Base-by-base conservation (phyloP, 1,140 invertebrate genomes). In the Drosophila murphyi region DNA sequence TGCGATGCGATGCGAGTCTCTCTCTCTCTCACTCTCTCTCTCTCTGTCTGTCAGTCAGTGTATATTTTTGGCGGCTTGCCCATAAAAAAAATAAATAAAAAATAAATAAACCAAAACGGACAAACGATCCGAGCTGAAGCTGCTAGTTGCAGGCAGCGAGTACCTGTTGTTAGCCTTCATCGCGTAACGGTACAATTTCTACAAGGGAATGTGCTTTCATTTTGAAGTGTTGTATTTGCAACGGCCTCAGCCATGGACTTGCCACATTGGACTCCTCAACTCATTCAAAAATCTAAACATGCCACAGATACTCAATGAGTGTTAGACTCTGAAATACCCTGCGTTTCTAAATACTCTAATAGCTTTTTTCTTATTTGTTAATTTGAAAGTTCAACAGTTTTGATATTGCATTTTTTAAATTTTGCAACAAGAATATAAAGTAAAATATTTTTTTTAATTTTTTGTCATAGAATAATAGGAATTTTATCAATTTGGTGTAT, bases 121-220 rank as follows among this genome's bases (percentile, higher is more conserved):
- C 82, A 88, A 88, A 87, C 83, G 83, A 87, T 81, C 76, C 72
- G 69, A 43, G 71, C 59, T 56, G 45, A 52, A 28, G 62, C 8
- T 43, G 45, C 7, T 31, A 41, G 51, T 20, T 70, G 59, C 32
- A 4, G n/a, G 0, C 39, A 43, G 39, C 39, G 39, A n/a, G 39
- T 43, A 43, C 39, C 10, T 43, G 39, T 43, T 45, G 63, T 51
- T 64, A 39, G 62, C 62, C 62, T 63, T 71, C 43, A 39, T 63
- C 70, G 70, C 64, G 63, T 88, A 89, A 89, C 85, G 85, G 85
- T 89, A 89, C 76, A 89, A 86, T 89, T 85, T 89, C 85, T 89
- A 85, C 85, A 89, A 89, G 85, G 85, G 86, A 89, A 89, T 89
- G 86, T 90, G 85, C 85, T 89, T 89, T 89, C 86, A 89, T 89